phyloP scores from a whole-genome alignment of 2,888 invertebrate genomes.

The Hipparchia semele region DNA sequence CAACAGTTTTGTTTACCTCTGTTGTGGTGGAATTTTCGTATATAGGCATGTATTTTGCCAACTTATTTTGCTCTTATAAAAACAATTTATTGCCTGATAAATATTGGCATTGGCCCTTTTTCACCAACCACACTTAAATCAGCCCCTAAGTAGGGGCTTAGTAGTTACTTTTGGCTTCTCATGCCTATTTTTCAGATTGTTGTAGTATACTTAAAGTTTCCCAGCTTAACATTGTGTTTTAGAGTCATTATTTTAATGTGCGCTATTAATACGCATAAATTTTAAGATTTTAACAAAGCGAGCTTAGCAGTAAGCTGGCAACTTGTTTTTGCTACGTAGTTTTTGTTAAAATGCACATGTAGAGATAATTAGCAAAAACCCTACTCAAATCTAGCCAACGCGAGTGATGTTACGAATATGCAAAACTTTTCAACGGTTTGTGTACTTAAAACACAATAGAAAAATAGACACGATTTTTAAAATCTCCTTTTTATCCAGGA shows the following conservation, averaged over 20 bases:
- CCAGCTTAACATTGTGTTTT: neutral
- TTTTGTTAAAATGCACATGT: neutral
- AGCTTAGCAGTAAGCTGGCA: neutral
- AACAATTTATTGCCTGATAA: too few species aligned
- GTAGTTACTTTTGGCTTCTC: too few species aligned
- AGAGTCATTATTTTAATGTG: neutral
- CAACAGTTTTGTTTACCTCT: neutral
- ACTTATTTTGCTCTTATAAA: too few species aligned
- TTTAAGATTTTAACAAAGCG: neutral
- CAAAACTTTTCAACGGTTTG: too few species aligned
- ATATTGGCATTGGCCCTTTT: too few species aligned
- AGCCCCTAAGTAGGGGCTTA: too few species aligned
- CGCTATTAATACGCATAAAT: neutral
- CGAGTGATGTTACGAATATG: too few species aligned
- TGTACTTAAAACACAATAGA: too few species aligned
- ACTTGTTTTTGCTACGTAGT: neutral
- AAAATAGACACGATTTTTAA: too few species aligned
- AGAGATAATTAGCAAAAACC: neutral
- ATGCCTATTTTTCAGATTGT: too few species aligned
- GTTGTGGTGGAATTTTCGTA: neutral
- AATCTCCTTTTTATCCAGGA: too few species aligned
- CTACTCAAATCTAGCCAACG: neutral
- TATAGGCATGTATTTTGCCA: neutral
- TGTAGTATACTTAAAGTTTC: neutral
- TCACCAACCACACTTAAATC: too few species aligned